Evolutionary conservation across 2,888 invertebrate species (phyloP).

Genomic region (Apotomis capreana): DNA sequence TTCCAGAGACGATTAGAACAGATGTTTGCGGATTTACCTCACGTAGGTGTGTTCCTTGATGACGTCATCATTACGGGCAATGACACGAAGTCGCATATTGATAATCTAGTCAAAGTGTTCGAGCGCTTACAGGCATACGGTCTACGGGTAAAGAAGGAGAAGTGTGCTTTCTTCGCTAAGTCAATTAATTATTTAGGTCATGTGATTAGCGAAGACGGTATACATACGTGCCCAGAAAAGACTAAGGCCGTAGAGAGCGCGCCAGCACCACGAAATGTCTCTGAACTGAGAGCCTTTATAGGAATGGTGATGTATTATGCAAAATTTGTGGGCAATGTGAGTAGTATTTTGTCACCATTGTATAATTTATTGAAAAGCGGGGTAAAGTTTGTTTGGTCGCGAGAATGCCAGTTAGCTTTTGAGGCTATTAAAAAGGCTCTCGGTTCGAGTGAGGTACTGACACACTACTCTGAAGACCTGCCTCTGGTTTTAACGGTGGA

Average conservation of each 20-base stretch:
- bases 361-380: not conserved
- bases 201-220: not conserved
- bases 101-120: not conserved
- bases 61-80: not conserved
- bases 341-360: not conserved
- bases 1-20: not conserved
- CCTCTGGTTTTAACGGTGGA: not conserved
- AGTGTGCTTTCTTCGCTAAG: not conserved
- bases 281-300: not conserved
- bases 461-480: not conserved
- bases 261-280: not conserved
- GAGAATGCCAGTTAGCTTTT: not conserved
- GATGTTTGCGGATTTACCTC: not conserved
- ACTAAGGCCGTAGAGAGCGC: not conserved
- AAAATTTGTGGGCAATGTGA: not conserved
- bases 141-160: not conserved
- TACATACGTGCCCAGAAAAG: not conserved
- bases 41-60: not conserved
- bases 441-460: not conserved
- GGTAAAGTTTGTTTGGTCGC: not conserved
- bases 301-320: not conserved
- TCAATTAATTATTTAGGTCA: not conserved
- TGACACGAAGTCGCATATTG: not conserved
- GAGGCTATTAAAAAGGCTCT: not conserved
- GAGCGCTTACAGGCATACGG: not conserved